phyloP scores from a whole-genome alignment of 2,113 vertebrate species.

The Podocnemis expansa region DNA sequence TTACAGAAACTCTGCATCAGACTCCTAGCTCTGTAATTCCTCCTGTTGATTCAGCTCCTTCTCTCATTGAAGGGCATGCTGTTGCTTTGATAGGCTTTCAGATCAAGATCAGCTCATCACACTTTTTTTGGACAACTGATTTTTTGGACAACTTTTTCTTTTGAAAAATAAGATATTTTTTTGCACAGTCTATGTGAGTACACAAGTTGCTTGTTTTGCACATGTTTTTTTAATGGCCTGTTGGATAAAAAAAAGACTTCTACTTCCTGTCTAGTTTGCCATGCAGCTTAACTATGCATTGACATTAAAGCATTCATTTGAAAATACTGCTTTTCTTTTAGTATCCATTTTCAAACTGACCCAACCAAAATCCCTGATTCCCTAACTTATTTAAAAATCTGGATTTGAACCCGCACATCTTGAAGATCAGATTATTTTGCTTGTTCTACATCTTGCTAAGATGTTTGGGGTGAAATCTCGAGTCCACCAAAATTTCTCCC shows the following conservation, averaged over 20 bases:
- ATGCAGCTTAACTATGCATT: slow-evolving; percentile 55
- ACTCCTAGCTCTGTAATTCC: background rate
- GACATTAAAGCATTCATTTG: slow-evolving; percentile 53
- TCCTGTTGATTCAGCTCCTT: too few species aligned
- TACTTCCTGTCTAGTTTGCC: slow-evolving; percentile 20
- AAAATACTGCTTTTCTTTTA: slow-evolving; percentile 57
- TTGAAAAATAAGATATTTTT: background rate
- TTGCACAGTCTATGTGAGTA: background rate
- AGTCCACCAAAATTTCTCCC: background rate
- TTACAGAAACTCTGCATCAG: background rate
- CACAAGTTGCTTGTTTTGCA: background rate
- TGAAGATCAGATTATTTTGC: slow-evolving; percentile 4
- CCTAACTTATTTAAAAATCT: slow-evolving; percentile 22
- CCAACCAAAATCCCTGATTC: slow-evolving; percentile 48
- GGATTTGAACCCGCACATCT: slow-evolving; percentile 1
- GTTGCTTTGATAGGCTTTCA: slow-evolving; percentile 23
- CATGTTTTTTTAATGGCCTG: background rate
- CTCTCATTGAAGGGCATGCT: slow-evolving; percentile 66
- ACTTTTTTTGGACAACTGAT: background rate
- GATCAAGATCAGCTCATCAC: background rate
- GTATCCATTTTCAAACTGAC: slow-evolving; percentile 39
- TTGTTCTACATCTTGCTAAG: slow-evolving; percentile 59
- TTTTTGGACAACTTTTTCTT: too few species aligned
- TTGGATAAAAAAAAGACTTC: background rate
- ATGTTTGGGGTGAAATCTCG: slow-evolving; percentile 33